A percentile compares a stretch with the other conserved stretches of the same genome.
These are phyloP conservation scores for Pachypeltis micranthus DNA, from an alignment of 1,140 invertebrate species.

Conservation along the genomic window DNA sequence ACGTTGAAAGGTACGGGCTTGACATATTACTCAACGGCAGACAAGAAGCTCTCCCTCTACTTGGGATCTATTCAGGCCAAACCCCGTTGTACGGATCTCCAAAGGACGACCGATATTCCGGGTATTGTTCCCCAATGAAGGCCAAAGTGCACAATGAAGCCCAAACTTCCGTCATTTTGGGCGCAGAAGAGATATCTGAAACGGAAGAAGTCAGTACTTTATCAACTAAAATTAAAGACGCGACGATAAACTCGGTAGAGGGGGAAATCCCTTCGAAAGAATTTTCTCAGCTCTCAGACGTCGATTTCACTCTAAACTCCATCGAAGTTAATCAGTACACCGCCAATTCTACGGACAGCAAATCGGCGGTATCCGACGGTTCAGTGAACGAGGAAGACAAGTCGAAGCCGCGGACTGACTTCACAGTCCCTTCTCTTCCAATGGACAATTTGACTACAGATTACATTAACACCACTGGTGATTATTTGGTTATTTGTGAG, in stretches of 20 bases:
- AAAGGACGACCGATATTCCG: neutral
- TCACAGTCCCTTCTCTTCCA: neutral
- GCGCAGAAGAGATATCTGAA: neutral
- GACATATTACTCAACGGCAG: neutral
- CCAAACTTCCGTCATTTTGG: neutral
- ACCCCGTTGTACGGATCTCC: neutral
- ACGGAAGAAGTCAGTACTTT: neutral
- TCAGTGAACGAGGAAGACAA: no score
- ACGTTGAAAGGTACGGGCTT: neutral
- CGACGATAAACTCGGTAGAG: neutral
- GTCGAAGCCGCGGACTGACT: neutral
- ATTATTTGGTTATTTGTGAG: neutral
- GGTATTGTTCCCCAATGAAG: neutral
- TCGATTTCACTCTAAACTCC: neutral
- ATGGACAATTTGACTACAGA: neutral
- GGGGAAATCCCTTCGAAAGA: neutral
- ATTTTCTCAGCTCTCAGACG: neutral
- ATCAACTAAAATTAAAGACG: neutral
- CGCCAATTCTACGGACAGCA: neutral
- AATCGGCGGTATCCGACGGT: no score
- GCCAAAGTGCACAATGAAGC: neutral
- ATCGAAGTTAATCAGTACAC: neutral
- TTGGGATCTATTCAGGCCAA: neutral
- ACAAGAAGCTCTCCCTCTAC: neutral
- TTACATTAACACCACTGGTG: neutral